A percentile compares a stretch with the other conserved stretches of the same genome.
Conservation (phyloP, 2,113 vertebrate species). For the Sminthopsis crassicaudata region DNA sequence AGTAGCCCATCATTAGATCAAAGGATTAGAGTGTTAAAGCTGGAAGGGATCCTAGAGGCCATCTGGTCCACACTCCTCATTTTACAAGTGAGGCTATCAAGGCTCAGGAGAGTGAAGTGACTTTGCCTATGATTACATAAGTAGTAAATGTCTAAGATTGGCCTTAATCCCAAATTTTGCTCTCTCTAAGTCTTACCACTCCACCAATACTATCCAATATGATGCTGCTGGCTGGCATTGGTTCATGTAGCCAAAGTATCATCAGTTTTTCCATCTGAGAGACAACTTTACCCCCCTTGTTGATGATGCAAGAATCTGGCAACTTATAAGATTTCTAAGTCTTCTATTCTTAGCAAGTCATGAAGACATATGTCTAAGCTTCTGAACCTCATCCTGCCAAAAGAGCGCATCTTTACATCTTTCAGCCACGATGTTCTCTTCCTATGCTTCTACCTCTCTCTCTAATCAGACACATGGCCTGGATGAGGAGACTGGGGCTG, state of each 20-base stretch:
- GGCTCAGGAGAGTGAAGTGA: neutral
- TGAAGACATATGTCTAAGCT: neutral
- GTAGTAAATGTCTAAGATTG: neutral
- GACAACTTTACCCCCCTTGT: neutral
- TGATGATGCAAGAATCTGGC: neutral
- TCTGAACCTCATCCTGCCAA: neutral
- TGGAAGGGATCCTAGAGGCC: neutral
- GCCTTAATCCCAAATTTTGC: neutral
- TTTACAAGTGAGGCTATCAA: neutral
- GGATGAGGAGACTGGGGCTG: neutral
- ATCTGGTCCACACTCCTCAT: neutral
- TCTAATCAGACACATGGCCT: neutral
- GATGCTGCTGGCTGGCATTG: neutral
- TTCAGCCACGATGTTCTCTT: slow-evolving; percentile 28
- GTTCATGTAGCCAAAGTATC: neutral
- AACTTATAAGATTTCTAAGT: neutral
- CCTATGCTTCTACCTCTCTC: neutral
- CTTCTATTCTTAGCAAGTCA: neutral
- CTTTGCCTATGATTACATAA: neutral
- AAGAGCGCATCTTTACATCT: slow-evolving; percentile 4
- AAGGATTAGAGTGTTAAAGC: neutral
- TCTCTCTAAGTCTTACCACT: neutral
- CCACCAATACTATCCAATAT: neutral
- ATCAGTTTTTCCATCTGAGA: neutral
- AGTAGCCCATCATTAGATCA: neutral